Conservation (phyloP, 2,888 invertebrate genomes). For the Blera fallax region DNA sequence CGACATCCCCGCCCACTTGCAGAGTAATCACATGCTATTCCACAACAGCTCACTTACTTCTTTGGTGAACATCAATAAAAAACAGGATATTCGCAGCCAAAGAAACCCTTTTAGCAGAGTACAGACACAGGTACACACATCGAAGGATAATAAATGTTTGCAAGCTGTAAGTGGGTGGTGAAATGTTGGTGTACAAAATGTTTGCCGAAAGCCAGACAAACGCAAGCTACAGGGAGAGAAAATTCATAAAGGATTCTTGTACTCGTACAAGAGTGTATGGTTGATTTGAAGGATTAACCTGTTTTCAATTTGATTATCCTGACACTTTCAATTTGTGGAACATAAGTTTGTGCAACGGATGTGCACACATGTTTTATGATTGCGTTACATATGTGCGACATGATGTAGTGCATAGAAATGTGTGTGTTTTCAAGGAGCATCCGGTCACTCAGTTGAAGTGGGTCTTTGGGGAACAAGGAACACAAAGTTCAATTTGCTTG, state of each 20-base stretch:
- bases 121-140: slow-evolving; percentile 4
- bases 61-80: slow-evolving; percentile 4
- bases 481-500: not conserved
- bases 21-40: slow-evolving; percentile 15
- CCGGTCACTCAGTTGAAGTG: not conserved
- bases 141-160: slow-evolving; percentile 1
- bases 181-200: not conserved
- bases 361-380: not conserved
- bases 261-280: not conserved
- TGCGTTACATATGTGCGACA: not conserved
- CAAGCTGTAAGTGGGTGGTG: not conserved
- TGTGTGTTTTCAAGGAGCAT: not conserved
- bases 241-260: not conserved
- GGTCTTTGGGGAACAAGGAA: slow-evolving; percentile 28
- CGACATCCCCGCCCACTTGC: slow-evolving; percentile 6
- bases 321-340: slow-evolving; percentile 26
- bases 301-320: slow-evolving; percentile 27
- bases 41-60: not conserved
- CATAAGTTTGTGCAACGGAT: slow-evolving; percentile 2
- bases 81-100: not conserved
- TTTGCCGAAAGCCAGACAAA: not conserved
- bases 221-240: not conserved
- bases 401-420: not conserved
- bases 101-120: not conserved
- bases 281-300: slow-evolving; percentile 31